Conservation (phyloP, 37 sponge, comb jelly and placozoan species). For the Spongilla lacustris region DNA sequence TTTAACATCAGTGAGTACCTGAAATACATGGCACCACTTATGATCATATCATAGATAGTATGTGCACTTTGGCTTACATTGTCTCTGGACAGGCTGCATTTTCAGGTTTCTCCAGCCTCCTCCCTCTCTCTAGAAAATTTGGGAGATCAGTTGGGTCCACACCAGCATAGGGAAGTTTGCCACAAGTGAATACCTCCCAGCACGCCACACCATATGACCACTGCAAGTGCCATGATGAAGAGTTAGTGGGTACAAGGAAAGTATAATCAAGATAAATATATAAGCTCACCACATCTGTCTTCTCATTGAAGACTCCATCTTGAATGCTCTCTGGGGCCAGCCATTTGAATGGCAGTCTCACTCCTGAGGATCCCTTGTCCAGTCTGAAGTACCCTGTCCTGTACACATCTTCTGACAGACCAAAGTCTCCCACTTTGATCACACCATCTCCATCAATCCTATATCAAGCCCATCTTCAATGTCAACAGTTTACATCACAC, state of each 20-base stretch:
- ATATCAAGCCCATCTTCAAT: background rate
- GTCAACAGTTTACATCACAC: too few species aligned
- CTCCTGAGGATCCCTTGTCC: background rate
- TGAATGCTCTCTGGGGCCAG: conserved; percentile 10
- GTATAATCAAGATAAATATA: too few species aligned
- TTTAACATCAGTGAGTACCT: conserved; percentile 27
- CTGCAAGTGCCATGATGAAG: too few species aligned
- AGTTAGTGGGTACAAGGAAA: too few species aligned
- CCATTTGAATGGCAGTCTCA: conserved; percentile 1
- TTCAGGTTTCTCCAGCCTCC: conserved; percentile 23
- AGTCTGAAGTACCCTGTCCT: background rate
- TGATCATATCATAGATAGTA: background rate
- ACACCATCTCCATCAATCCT: conserved; percentile 4
- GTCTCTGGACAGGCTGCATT: conserved; percentile 20
- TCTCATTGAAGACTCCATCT: background rate
- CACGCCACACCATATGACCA: conserved; percentile 56
- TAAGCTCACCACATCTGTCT: background rate
- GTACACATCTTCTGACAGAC: conserved; percentile 8
- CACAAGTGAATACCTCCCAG: conserved; percentile 36
- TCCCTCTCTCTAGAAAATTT: conserved; percentile 7
- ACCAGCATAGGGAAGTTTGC: conserved; percentile 29
- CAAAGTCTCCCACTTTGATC: background rate
- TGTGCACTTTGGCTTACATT: conserved; percentile 8
- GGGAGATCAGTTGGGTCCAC: conserved; percentile 13
- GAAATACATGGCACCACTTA: too few species aligned